Evolutionary conservation across 1,140 invertebrate species (phyloP).

Genomic region (Drosophila yakuba): DNA sequence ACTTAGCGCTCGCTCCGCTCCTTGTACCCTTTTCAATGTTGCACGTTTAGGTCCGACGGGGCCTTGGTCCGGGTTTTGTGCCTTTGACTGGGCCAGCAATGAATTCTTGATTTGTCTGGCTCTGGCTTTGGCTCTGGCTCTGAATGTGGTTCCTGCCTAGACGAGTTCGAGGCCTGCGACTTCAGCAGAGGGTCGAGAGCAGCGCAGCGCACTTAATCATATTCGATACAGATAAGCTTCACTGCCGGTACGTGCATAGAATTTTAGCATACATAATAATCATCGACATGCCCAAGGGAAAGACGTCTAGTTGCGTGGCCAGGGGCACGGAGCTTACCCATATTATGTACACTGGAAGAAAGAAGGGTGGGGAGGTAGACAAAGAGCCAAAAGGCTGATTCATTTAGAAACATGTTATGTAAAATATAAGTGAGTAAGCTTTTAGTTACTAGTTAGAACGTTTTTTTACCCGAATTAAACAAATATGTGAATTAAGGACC

Average conservation of each 20-base stretch:
- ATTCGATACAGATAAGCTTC: constrained; percentile 83
- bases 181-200: constrained; percentile 3
- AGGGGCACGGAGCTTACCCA: constrained; percentile 2
- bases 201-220: constrained; percentile 78
- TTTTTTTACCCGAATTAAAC: too few species aligned
- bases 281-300: constrained; percentile 57
- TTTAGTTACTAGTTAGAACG: too few species aligned
- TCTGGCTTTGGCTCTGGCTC: constrained; percentile 20
- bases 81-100: constrained; percentile 8
- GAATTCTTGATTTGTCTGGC: constrained; percentile 14
- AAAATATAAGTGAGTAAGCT: too few species aligned
- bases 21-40: constrained; percentile 77
- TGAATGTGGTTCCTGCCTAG: constrained; percentile 30
- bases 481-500: too few species aligned
- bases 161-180: constrained; percentile 22
- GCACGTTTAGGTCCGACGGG: constrained; percentile 55
- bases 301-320: constrained; percentile 1
- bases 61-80: constrained; percentile 1
- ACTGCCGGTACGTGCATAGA: constrained; percentile 79
- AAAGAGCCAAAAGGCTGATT: background rate
- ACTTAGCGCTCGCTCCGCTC: constrained; percentile 62
- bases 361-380: background rate
- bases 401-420: background rate
- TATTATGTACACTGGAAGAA: background rate
- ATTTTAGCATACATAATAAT: constrained; percentile 83